Evolutionary conservation across 30 jellyfish, hydroid and myxozoan genomes (phyloP).

Genomic region (Chironex yamaguchii): DNA sequence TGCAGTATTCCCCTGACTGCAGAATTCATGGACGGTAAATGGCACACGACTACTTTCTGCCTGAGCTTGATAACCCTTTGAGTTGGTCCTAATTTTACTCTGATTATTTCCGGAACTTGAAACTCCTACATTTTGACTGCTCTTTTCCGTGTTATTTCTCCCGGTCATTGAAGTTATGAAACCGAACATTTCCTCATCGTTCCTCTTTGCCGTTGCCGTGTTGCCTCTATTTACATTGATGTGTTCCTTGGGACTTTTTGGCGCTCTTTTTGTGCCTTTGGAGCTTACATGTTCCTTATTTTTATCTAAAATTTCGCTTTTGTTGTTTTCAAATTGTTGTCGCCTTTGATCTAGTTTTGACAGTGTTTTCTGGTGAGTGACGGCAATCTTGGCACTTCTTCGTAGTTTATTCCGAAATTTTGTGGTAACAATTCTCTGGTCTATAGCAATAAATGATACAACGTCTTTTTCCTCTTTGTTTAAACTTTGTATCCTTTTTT

Average conservation of each 20-base stretch:
- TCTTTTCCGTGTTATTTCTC: background rate
- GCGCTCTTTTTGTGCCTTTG: background rate
- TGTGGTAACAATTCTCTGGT: background rate
- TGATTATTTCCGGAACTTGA: background rate
- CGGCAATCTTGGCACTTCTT: background rate
- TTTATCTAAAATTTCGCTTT: too few relatives aligned
- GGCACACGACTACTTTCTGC: background rate
- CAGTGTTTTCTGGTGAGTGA: background rate
- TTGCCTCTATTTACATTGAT: background rate
- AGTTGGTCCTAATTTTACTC: background rate
- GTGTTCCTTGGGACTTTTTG: background rate
- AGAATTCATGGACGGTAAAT: background rate
- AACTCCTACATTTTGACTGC: background rate
- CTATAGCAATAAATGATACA: background rate
- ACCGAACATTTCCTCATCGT: background rate
- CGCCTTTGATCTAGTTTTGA: background rate
- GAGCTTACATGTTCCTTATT: background rate
- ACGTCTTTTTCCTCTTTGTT: background rate
- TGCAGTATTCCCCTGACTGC: background rate
- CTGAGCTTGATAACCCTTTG: too few relatives aligned
- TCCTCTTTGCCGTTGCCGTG: background rate
- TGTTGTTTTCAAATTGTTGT: background rate
- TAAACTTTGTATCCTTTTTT: background rate
- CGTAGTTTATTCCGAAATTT: background rate
- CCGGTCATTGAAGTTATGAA: background rate